phyloP scores from a whole-genome alignment of 2,797 vertebrate genomes.

The Mycteria americana region DNA sequence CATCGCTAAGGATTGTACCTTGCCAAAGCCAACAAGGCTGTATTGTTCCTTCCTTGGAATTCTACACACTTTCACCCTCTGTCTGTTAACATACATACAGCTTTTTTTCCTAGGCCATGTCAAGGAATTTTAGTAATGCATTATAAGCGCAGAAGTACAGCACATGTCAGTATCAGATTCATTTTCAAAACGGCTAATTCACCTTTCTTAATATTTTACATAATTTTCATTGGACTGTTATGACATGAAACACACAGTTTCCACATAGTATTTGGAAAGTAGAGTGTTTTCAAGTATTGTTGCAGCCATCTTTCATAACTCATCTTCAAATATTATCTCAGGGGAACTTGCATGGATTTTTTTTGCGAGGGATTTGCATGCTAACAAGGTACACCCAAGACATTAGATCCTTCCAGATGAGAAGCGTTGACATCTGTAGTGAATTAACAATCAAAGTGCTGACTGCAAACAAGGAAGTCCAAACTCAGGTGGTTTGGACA shows the following conservation, averaged over 20 bases:
- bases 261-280: not conserved
- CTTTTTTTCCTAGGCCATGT: not conserved
- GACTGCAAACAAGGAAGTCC: not conserved
- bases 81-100: not conserved
- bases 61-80: not conserved
- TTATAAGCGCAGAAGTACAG: not conserved
- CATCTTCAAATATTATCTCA: not conserved
- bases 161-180: not conserved
- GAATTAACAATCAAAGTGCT: slow-evolving; percentile 19
- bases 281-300: not conserved
- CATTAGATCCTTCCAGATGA: not conserved
- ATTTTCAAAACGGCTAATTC: not conserved
- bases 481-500: slow-evolving; percentile 44
- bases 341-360: not conserved
- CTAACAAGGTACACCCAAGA: not conserved
- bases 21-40: not conserved
- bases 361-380: not conserved
- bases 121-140: not conserved
- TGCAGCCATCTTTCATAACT: not conserved
- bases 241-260: not conserved
- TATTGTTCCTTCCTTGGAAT: not conserved
- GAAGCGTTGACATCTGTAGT: not conserved
- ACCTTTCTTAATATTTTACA: not conserved
- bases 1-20: not conserved
- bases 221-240: not conserved